Base-by-base conservation (phyloP, 2,888 invertebrate genomes). In the Drosophila incognita region DNA sequence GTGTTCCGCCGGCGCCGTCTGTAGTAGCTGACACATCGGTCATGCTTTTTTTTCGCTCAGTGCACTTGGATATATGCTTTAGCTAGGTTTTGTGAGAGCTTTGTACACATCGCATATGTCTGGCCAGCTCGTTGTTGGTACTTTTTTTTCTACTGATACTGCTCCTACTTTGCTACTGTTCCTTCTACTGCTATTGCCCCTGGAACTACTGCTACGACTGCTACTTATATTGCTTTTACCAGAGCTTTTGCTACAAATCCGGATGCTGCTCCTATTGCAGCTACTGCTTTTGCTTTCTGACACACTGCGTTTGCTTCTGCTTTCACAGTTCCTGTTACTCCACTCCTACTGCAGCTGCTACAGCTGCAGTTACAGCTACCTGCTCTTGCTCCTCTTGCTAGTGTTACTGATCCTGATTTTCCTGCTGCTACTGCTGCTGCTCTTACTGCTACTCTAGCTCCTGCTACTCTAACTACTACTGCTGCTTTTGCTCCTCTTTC, bases 1-100 rank as follows among this genome's bases (percentile, higher is more conserved):
- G 33, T 36, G 53, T 54, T 40, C 64, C 42, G 38, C 70, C 69
- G 75, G 81, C 76, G 70, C 63, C 73, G 76, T 69, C 65, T 74
- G 75, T 69, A 76, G 81, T 63, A 58, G 77, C 61, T 71, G 91
- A 89, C 74, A 89, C 86, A 82, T 92, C 91, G 72, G 90, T 87
- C 91, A 90, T 92, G 74, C 64, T 88, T 69, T 69, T 67, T 46
- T 46, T 46, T 46, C 24, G 24, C 24, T 46, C 24, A 81, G 54
- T 61, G 59, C 35, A 56, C 59, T 73, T 40, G 49, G 65, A 29
- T 29, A 56, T 77, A 67, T 63, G 63, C 46, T 13, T 71, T 70
- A 58, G 61, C 74, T 69, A 74, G 71, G 66, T 72, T 76, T 69
- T 74, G 79, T 79, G 60, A 65, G 63, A 71, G 24, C 54, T 40